Evolutionary conservation across 2,113 vertebrate genomes (phyloP).

Genomic region (Menidia beryllina): DNA sequence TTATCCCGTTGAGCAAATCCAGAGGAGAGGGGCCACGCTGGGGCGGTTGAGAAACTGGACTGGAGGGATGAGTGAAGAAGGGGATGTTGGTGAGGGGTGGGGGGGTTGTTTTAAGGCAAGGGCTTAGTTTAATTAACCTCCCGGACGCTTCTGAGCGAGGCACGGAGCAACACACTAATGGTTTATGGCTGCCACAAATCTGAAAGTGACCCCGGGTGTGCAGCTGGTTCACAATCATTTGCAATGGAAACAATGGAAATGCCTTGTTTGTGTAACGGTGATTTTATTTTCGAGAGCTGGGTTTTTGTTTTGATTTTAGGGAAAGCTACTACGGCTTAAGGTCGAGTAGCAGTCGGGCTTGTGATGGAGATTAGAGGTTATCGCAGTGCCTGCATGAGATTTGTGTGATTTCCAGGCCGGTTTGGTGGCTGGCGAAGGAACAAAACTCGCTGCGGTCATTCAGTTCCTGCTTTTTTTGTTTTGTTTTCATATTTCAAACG

Average conservation of each 20-base stretch:
- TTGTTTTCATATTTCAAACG: too few species aligned
- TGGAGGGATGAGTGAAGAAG: conserved; percentile 1
- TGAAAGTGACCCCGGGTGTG: conserved; percentile 14
- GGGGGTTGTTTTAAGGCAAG: conserved; percentile 46
- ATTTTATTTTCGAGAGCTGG: not conserved
- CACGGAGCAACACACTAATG: conserved; percentile 47
- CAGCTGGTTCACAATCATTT: conserved; percentile 9
- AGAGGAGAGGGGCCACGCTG: conserved; percentile 59
- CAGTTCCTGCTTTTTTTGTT: too few species aligned
- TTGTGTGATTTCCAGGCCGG: not conserved
- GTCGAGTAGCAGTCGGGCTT: not conserved
- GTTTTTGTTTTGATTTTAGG: conserved; percentile 1
- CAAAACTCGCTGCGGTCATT: not conserved
- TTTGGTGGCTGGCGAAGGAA: not conserved
- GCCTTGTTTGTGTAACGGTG: not conserved
- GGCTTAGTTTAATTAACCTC: conserved; percentile 76
- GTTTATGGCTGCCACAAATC: conserved; percentile 45
- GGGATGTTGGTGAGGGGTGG: not conserved
- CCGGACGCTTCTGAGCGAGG: conserved; percentile 48
- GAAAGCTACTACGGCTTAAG: not conserved
- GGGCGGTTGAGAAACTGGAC: conserved; percentile 11
- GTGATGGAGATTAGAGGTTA: conserved; percentile 33
- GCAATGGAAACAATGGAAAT: conserved; percentile 12
- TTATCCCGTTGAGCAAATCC: conserved; percentile 70
- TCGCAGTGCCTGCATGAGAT: conserved; percentile 6